Evolutionary conservation across 53 echinoderm and acorn worm species (phyloP), one percentile per base, ranked within the genome.

Genomic region (Mesocentrotus franciscanus): DNA sequence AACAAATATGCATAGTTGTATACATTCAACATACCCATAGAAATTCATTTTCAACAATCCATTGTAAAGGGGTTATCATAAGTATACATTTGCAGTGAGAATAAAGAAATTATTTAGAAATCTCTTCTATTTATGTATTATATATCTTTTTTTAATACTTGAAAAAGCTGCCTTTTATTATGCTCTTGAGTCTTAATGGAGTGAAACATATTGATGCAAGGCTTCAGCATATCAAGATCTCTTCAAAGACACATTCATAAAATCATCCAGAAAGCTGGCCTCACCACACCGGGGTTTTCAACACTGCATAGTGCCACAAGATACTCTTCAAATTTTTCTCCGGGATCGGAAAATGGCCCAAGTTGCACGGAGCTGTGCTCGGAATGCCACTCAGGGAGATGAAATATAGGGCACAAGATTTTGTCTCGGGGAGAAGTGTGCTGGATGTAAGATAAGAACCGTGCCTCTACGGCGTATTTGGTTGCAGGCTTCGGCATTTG

Each of bases 381-480:
- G 87, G 87, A 87, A 87, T 87, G 57, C 58, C 20, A 20, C 58
- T n/a, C 26, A n/a, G 56, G 87, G 58, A 87, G 87, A 87, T 0
- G 58, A 87, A 87, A 87, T 87, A 57, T 87, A 58, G 87, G 87
- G 27, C 58, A 18, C 87, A 81, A 42, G 87, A 87, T 87, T n/a
- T 57, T 58, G 34, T 58, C 56, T 87, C 59, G 15, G 58, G 87
- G 58, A 87, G 87, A 58, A 87, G 56, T 58, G 87, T 87, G 87
- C 56, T 87, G 11, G n/a, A n/a, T 58, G 87, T 59, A 58, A 87
- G 57, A 87, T 58, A 58, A 59, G 87, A 87, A 11, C 42, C 1
- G 58, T 42, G 87, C 87, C 56, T 20, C 87, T 34, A 87, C 59
- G 87, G 84, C 87, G 87, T 87, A 56, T 87, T 87, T 39, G 27